A percentile compares a stretch with the other conserved stretches of the same genome.
Conservation (phyloP, 2,797 vertebrate species). For the Lacerta agilis region DNA sequence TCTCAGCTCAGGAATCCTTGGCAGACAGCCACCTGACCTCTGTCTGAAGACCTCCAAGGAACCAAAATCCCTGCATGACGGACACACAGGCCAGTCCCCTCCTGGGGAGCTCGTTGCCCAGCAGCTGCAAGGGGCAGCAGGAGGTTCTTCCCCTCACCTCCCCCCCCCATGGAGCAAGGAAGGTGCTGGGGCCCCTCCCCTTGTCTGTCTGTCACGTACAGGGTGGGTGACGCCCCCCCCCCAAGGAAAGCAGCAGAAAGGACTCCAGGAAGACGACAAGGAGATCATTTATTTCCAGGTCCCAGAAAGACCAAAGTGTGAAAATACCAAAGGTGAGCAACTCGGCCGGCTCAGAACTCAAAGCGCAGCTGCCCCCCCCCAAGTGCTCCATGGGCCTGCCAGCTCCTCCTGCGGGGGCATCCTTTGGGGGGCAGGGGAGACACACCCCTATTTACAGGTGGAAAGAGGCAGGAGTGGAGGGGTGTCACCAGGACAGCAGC, state of each 20-base stretch:
- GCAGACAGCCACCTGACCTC: no score
- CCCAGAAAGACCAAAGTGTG: slow-evolving; percentile 66
- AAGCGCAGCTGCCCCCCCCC: slow-evolving; percentile 25
- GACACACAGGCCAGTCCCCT: background rate
- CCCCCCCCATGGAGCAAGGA: background rate
- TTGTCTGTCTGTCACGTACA: background rate
- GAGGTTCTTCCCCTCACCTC: background rate
- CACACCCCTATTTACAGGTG: background rate
- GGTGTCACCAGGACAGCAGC: background rate
- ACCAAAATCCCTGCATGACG: background rate
- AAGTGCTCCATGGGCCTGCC: background rate
- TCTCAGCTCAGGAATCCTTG: no score
- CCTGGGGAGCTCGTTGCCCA: background rate
- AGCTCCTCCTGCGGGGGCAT: background rate
- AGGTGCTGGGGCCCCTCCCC: background rate
- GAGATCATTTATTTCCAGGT: slow-evolving; percentile 73
- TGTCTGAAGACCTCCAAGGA: no score
- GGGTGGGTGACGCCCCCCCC: background rate
- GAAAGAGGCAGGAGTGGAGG: background rate
- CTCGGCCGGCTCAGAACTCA: slow-evolving; percentile 54
- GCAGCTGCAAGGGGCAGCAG: no score
- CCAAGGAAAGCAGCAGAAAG: background rate
- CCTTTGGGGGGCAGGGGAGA: background rate
- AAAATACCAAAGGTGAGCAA: slow-evolving; percentile 62
- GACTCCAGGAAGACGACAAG: slow-evolving; percentile 58